Evolutionary conservation across 2,797 vertebrate genomes (phyloP), one percentile per base, ranked within the genome.

Genomic region (Sebastiscus tertius): DNA sequence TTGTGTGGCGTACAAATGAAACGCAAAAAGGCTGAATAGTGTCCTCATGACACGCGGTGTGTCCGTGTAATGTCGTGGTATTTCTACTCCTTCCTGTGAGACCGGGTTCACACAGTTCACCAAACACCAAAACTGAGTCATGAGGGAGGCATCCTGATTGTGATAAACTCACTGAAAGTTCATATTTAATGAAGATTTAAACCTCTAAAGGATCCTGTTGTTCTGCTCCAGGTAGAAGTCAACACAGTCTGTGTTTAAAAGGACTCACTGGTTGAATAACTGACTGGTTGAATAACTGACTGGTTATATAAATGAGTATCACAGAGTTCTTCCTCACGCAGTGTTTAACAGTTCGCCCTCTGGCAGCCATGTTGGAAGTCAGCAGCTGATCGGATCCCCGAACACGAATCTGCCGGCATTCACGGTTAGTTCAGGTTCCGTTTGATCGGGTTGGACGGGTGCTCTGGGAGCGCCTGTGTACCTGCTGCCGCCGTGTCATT

Each of bases 401-500:
- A 72, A 81, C 84, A 73, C 36, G 16, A 65, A n/a, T 56, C 29
- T 52, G 56, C 54, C 13, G 34, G 56, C 70, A 1, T 62, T 86
- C 64, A 10, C 61, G 22, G 34, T 84, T 66, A 52, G 67, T 70
- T 80, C 83, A 59, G 74, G 77, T 31, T 73, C 29, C 4, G 33
- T 85, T 14, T 85, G 88, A 92, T 82, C 1, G 55, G 42, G 75
- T 77, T 69, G 67, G 88, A 88, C 70, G 72, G 73, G 16, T 36
- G 82, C 74, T 62, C 55, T 27, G 56, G 62, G 72, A 84, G 72
- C 12, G 16, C 8, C 66, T 24, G 71, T 75, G 85, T 84, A 78
- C 85, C 85, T 88, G 72, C 87, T 79, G 85, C 85, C 60, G 76
- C 75, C 33, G 49, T 88, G 85, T 89, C 81, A 85, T 61, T 80